phyloP scores from a whole-genome alignment of 1,140 invertebrate genomes.

The Atta texana region DNA sequence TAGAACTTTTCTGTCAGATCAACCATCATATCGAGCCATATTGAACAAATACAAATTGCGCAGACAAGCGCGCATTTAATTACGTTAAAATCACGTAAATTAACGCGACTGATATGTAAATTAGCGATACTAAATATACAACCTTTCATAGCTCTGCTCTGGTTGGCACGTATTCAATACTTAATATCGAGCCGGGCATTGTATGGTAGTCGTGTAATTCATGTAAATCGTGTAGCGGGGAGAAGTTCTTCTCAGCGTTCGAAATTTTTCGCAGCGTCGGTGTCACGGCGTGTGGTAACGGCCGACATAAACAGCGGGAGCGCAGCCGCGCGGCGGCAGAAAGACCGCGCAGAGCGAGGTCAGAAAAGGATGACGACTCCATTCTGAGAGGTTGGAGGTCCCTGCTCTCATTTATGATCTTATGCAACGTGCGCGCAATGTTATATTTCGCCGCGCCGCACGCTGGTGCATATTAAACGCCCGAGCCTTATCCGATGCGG shows the following conservation, averaged over 20 bases:
- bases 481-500: conserved; percentile 73
- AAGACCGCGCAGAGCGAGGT: conserved; percentile 43
- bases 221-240: conserved; percentile 32
- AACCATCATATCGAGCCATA: not conserved
- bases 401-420: conserved; percentile 81
- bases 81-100: conserved; percentile 39
- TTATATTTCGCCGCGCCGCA: conserved; percentile 75
- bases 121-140: conserved; percentile 21
- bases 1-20: conserved; percentile 43
- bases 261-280: conserved; percentile 36
- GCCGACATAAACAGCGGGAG: conserved; percentile 46
- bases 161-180: conserved; percentile 3
- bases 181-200: conserved; percentile 31
- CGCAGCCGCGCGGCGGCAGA: not conserved
- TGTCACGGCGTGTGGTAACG: conserved; percentile 57
- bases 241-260: not conserved
- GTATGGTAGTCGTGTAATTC: conserved; percentile 6
- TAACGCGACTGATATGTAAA: conserved; percentile 21
- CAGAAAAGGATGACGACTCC: conserved; percentile 80
- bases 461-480: conserved; percentile 80
- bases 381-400: conserved; percentile 75
- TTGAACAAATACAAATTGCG: conserved; percentile 29
- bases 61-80: conserved; percentile 31
- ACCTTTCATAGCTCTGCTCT: not conserved
- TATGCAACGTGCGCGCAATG: conserved; percentile 82